phyloP scores from a whole-genome alignment of 1,140 invertebrate genomes.

The Prorops nasuta region DNA sequence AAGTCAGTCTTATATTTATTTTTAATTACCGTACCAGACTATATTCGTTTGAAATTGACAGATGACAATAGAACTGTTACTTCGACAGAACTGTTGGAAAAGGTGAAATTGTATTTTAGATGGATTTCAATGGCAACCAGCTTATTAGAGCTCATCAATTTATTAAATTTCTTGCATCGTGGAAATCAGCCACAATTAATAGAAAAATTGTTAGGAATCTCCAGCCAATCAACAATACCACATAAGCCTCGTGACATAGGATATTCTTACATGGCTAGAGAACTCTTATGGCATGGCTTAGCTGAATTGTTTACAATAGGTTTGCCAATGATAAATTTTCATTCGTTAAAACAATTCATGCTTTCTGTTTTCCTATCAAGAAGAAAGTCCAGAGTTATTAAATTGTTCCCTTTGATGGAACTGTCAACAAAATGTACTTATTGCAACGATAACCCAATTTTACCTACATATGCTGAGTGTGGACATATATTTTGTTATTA shows the following conservation, averaged over 20 bases:
- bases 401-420: constrained; percentile 27
- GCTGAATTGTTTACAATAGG: constrained; percentile 46
- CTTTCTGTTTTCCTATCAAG: constrained; percentile 25
- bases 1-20: constrained; percentile 45
- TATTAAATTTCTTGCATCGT: constrained; percentile 42
- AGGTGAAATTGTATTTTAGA: constrained; percentile 16
- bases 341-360: constrained; percentile 36
- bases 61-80: constrained; percentile 15
- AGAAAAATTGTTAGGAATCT: constrained; percentile 42
- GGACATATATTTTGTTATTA: constrained; percentile 52
- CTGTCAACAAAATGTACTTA: constrained; percentile 38
- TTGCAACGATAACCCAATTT: constrained; percentile 42
- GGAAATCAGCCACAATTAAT: constrained; percentile 42
- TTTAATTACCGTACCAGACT: constrained; percentile 37
- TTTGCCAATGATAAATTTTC: constrained; percentile 48
- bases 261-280: constrained; percentile 53
- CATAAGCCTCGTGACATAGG: constrained; percentile 46
- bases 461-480: constrained; percentile 49
- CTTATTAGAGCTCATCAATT: constrained; percentile 44
- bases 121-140: constrained; percentile 19
- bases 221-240: constrained; percentile 29
- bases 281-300: constrained; percentile 52
- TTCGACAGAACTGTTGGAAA: not conserved
- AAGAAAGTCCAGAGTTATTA: not conserved
- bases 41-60: constrained; percentile 34